phyloP scores from a whole-genome alignment of 2,113 vertebrate genomes.

The Ammodramus savannarum region DNA sequence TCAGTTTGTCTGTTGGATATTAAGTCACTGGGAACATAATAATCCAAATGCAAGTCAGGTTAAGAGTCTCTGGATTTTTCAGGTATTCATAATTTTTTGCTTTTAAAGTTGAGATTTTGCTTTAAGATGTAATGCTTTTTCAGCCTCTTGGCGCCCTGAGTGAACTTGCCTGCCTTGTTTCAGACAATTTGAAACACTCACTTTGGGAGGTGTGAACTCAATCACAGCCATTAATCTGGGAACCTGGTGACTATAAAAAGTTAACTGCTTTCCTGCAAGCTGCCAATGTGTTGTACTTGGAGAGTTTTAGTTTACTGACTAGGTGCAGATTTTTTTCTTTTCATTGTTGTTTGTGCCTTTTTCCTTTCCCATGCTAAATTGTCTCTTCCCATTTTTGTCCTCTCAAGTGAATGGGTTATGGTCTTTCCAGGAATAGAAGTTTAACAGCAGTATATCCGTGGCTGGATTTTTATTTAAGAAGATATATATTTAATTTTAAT shows the following conservation, averaged over 20 bases:
- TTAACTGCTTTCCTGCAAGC: not conserved
- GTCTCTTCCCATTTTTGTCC: not conserved
- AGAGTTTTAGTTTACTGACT: not conserved
- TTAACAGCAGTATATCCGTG: not conserved
- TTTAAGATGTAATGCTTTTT: not conserved
- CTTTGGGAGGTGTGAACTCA: not conserved
- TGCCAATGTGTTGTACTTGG: not conserved
- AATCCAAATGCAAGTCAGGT: not conserved
- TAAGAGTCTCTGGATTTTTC: not conserved
- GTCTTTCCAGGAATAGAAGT: not conserved
- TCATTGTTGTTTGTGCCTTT: not conserved
- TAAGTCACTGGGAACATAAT: not conserved
- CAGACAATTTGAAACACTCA: not conserved
- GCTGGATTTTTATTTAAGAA: not conserved
- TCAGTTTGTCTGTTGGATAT: not conserved
- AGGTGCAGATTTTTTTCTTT: not conserved
- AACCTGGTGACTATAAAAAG: not conserved
- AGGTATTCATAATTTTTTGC: not conserved
- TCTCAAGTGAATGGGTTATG: not conserved
- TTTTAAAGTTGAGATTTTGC: not conserved
- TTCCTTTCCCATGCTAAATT: not conserved
- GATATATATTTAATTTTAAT: not conserved
- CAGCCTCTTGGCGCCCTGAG: not conserved
- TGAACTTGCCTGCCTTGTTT: not conserved
- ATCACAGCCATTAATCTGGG: not conserved